These are phyloP conservation scores for Papilio demoleus DNA, from an alignment of 2,888 invertebrate species.

Conservation along the genomic window DNA sequence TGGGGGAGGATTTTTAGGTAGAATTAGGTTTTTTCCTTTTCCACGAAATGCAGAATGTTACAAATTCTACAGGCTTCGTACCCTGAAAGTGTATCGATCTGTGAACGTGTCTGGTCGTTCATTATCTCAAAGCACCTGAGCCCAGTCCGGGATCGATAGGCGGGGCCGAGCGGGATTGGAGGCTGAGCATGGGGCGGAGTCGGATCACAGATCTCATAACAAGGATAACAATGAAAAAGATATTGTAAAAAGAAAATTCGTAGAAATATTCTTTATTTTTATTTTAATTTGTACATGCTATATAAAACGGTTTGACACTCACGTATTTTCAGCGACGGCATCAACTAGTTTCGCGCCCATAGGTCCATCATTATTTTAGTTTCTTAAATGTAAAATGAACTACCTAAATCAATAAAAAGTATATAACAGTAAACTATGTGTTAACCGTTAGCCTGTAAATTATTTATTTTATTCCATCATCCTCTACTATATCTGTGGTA, in stretches of 20 bases:
- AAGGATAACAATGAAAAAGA: slow-evolving; percentile 24
- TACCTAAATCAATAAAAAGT: too few species aligned
- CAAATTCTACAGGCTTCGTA: background rate
- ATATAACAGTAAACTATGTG: too few species aligned
- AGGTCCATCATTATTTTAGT: too few species aligned
- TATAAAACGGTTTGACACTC: too few species aligned
- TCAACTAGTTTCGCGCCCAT: too few species aligned
- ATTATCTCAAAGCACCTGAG: slow-evolving; percentile 71
- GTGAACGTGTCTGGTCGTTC: slow-evolving; percentile 48
- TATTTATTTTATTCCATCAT: too few species aligned
- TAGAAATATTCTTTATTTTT: background rate
- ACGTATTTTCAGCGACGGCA: too few species aligned
- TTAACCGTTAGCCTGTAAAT: too few species aligned
- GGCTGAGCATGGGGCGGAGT: slow-evolving; percentile 57
- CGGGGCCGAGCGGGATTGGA: slow-evolving; percentile 70
- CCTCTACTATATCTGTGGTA: too few species aligned
- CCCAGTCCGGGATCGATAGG: slow-evolving; percentile 67
- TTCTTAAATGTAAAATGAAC: too few species aligned
- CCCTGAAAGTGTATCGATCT: slow-evolving; percentile 36
- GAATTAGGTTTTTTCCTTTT: background rate
- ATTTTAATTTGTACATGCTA: background rate
- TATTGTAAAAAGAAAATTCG: background rate
- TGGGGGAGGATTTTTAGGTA: too few species aligned
- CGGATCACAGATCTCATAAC: slow-evolving; percentile 53
- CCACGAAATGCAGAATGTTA: background rate